Evolutionary conservation across 2,888 invertebrate species (phyloP), one percentile per base, ranked within the genome.

Genomic region (Lissonota sp.): DNA sequence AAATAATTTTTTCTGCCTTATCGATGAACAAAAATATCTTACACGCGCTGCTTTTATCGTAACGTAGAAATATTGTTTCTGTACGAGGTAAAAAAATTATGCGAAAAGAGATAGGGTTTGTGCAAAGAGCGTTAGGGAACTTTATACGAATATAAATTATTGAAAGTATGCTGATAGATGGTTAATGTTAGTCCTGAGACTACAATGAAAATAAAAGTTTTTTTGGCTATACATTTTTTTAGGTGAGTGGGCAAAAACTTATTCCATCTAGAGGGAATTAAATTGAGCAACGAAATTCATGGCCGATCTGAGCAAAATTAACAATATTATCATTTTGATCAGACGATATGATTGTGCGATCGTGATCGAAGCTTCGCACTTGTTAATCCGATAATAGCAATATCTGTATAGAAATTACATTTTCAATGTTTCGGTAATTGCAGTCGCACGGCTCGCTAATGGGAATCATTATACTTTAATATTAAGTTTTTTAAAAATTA

Each of bases 1-100:
- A 69, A 76, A 55, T 77, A 77, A 51, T 73, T 55, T 57, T 64
- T 58, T 16, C 55, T 46, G 8, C 66, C 44, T 55, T 66, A 66
- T 39, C 44, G 57, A 10, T 14, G 72, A 80, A 71, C 46, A 72
- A 73, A 67, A 72, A 72, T 76, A 76, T 63, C 62, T 76, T 75
- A 75, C 75, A 76, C 78, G 26, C 39, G 60, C 62, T 49, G 53
- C 8, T 26, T n/a, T n/a, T n/a, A n/a, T n/a, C n/a, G n/a, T n/a
- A n/a, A n/a, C n/a, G n/a, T n/a, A n/a, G n/a, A n/a, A n/a, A n/a
- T n/a, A n/a, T 26, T 26, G 26, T n/a, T n/a, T n/a, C n/a, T n/a
- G n/a, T n/a, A n/a, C 26, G 26, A 1, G 1, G 26, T 26, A 26
- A 26, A 26, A 26, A 26, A 26, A 26, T 26, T 26, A 26, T 26